phyloP scores from a whole-genome alignment of 2,797 vertebrate genomes.

The Pseudotriccus pelzelni region DNA sequence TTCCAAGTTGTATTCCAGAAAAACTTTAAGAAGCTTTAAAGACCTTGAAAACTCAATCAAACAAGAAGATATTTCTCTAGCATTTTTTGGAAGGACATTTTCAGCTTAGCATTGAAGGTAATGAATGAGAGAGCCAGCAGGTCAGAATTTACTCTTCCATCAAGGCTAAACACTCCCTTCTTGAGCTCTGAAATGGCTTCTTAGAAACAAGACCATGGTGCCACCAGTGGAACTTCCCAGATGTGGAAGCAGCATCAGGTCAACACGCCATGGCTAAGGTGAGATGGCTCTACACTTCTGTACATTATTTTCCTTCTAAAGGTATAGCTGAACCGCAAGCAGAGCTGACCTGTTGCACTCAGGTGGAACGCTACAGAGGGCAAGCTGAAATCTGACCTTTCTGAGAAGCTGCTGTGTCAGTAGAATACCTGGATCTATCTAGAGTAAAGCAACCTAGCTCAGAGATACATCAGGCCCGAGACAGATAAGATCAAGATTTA shows the following conservation, averaged over 20 bases:
- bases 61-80: neutral
- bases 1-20: neutral
- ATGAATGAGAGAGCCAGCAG: neutral
- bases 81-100: neutral
- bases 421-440: neutral
- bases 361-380: neutral
- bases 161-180: neutral
- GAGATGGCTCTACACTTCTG: neutral
- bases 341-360: neutral
- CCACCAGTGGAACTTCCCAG: neutral
- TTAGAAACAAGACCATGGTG: neutral
- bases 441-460: neutral
- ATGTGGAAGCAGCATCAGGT: neutral
- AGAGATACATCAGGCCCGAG: neutral
- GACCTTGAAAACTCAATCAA: neutral
- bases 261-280: neutral
- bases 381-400: neutral
- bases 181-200: neutral
- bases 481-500: neutral
- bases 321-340: neutral
- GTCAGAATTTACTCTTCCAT: neutral
- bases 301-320: neutral
- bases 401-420: neutral
- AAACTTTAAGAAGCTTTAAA: neutral
- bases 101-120: neutral